Base-by-base conservation (phyloP, 1,140 invertebrate species). In the Solen grandis region DNA sequence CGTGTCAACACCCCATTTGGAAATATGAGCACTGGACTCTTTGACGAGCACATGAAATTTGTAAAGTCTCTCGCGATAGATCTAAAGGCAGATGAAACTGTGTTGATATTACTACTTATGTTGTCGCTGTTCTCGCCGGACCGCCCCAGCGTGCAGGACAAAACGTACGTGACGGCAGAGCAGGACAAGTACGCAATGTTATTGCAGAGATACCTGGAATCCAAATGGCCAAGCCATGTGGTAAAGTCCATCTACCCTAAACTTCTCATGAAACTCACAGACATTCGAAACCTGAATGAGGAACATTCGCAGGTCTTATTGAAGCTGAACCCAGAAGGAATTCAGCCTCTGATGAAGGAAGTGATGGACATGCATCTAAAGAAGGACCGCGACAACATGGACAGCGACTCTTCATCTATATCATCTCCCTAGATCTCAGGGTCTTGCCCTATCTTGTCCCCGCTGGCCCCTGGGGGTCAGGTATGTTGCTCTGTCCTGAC, bases 241-340 rank as follows among this genome's bases (percentile, higher is more conserved):
- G 91, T 92, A 25, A 73, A 88, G 29, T 82, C 87, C 41, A 81
- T 94, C 65, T 94, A 92, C 84, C 92, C 94, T 19, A 93, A 93
- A 83, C 88, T 94, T 59, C 88, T 94, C n/a, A 92, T 93, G 84
- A 93, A 93, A 83, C 86, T 94, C 38, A 91, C 92, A 16, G 93
- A 94, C 88, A 91, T 94, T 73, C 90, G 93, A 29, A 93, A 94
- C 85, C 87, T 94, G 60, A 93, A 93, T 75, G 93, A 94, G 84
- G 91, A 92, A 57, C 93, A 94, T 82, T 93, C 92, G 3, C 92
- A 93, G 68, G 89, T 94, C 19, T 88, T 92, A 35, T 87, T 94
- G 57, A 91, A 90, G 81, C 88, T 92, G 55, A 92, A 92, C 80
- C 90, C 91, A 2, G 91, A 92, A 60, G 89, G 90, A 33, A 91